These are phyloP conservation scores for Andrena hattorfiana DNA, from an alignment of 2,888 invertebrate species.

Conservation along the genomic window DNA sequence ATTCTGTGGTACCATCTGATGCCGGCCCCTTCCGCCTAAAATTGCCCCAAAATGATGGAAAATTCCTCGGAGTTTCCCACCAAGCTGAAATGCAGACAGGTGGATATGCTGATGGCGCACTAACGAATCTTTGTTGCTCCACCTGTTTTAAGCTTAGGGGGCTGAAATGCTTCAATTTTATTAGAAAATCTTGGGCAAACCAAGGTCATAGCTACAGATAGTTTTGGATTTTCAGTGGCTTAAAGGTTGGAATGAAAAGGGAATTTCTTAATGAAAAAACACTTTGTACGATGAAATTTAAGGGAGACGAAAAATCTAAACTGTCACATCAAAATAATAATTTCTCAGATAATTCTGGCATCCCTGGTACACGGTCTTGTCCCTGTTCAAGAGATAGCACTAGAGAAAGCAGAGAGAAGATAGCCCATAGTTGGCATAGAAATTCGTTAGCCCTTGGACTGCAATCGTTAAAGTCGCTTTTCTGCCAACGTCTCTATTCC, in stretches of 20 bases:
- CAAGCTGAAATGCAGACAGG: not conserved
- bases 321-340: too few species aligned
- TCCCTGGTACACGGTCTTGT: too few species aligned
- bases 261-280: too few species aligned
- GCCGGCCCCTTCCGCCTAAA: constrained; percentile 11
- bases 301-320: too few species aligned
- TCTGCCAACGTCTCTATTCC: not conserved
- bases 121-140: not conserved
- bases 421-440: not conserved
- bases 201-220: too few species aligned
- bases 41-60: constrained; percentile 17
- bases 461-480: not conserved
- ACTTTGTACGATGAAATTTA: too few species aligned
- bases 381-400: too few species aligned
- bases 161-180: not conserved
- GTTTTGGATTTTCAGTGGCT: too few species aligned
- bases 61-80: not conserved
- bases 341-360: too few species aligned
- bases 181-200: not conserved
- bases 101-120: not conserved
- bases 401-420: not conserved
- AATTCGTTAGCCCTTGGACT: not conserved
- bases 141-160: not conserved
- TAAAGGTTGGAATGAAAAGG: too few species aligned
- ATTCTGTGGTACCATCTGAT: constrained; percentile 33